Conservation (phyloP, 2,888 invertebrate genomes). For the Mactromeris polynyma region DNA sequence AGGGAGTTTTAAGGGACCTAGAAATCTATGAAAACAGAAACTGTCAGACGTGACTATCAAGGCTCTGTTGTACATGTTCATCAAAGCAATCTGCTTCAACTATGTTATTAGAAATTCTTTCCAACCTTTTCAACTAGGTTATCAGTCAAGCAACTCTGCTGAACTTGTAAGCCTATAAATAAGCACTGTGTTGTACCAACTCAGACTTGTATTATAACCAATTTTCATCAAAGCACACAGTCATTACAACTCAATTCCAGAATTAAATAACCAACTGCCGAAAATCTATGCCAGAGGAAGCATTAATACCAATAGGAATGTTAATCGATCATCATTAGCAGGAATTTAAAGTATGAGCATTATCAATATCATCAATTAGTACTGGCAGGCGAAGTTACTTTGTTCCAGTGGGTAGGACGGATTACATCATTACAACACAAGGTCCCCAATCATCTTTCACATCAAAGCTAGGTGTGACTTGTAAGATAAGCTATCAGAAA, state of each 20-base stretch:
- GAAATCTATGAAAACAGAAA: too few species aligned
- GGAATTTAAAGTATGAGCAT: not conserved
- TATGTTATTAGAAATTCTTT: too few species aligned
- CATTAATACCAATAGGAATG: not conserved
- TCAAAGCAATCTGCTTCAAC: too few species aligned
- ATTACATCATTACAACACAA: not conserved
- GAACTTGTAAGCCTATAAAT: too few species aligned
- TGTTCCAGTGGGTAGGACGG: not conserved
- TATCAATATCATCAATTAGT: not conserved
- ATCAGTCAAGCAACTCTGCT: too few species aligned
- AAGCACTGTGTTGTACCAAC: too few species aligned
- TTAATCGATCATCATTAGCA: not conserved
- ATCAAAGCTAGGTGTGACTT: not conserved
- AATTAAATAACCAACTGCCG: not conserved
- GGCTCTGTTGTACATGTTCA: too few species aligned
- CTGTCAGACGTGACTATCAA: too few species aligned
- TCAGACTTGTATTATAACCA: too few species aligned
- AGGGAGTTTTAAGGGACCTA: too few species aligned
- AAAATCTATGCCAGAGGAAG: not conserved
- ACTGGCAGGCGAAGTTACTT: not conserved
- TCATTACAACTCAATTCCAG: not conserved
- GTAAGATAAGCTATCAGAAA: not conserved
- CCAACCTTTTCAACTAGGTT: too few species aligned
- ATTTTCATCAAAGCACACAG: too few species aligned
- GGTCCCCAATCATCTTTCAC: not conserved